These are phyloP conservation scores for Atopsyche davidsoni DNA, from an alignment of 1,140 invertebrate genomes.

Conservation along the genomic window DNA sequence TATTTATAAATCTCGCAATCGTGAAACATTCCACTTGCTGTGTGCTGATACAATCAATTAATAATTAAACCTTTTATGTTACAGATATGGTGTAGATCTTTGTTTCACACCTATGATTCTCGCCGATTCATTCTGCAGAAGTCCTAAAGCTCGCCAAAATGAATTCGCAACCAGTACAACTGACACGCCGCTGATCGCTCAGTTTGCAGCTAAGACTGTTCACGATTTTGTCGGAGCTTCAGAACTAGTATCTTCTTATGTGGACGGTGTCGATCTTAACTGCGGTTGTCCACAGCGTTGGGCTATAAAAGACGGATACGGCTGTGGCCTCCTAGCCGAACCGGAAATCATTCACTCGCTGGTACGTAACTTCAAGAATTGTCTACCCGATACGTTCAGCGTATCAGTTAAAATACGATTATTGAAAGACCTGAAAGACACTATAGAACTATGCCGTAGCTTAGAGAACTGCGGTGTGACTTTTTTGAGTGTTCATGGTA, in stretches of 20 bases:
- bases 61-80: constrained; percentile 27
- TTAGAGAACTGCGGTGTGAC: constrained; percentile 79
- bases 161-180: constrained; percentile 79
- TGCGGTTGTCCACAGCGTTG: constrained; percentile 96
- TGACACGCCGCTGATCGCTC: constrained; percentile 83
- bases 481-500: constrained; percentile 85
- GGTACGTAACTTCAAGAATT: constrained; percentile 66
- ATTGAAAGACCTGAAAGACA: constrained; percentile 44
- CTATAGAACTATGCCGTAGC: constrained; percentile 58
- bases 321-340: constrained; percentile 74
- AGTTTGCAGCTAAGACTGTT: constrained; percentile 87
- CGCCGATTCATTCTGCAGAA: constrained; percentile 87
- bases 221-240: constrained; percentile 80
- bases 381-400: constrained; percentile 69
- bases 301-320: constrained; percentile 88
- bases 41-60: no score
- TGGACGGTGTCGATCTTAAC: constrained; percentile 90
- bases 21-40: no score
- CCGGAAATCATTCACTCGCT: constrained; percentile 81
- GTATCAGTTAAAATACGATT: constrained; percentile 92
- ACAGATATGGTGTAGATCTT: constrained; percentile 77
- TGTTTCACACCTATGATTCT: constrained; percentile 96
- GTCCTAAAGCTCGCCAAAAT: constrained; percentile 76
- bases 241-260: constrained; percentile 77
- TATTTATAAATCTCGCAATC: no score